Percentiles rank a stretch among this genome's conserved stretches.
These are phyloP conservation scores for Ammodytes marinus DNA, from an alignment of 2,113 vertebrate species.

Conservation along the genomic window DNA sequence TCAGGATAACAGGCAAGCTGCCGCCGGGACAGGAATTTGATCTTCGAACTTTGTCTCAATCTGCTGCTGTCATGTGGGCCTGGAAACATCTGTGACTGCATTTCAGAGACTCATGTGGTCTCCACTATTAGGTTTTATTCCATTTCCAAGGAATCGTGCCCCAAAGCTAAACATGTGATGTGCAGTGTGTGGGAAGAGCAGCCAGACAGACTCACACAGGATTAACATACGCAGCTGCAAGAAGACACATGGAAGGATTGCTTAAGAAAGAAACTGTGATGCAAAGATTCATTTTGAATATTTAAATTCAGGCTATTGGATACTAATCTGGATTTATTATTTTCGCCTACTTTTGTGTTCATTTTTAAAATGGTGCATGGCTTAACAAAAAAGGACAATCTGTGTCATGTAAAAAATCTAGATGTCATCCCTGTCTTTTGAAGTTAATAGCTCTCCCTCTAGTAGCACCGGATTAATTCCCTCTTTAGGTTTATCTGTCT, in stretches of 20 bases:
- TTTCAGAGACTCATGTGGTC: constrained; percentile 23
- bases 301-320: not conserved
- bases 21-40: constrained; percentile 57
- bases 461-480: constrained; percentile 13
- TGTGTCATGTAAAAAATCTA: constrained; percentile 1
- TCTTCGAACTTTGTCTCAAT: constrained; percentile 48
- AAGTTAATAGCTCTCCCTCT: constrained; percentile 2
- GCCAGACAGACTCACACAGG: constrained; percentile 25
- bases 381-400: not conserved
- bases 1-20: constrained; percentile 58
- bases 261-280: constrained; percentile 28
- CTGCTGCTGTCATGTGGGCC: constrained; percentile 26
- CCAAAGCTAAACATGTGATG: constrained; percentile 54
- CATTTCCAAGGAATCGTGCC: constrained; percentile 19
- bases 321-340: constrained; percentile 28
- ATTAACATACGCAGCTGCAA: constrained; percentile 45
- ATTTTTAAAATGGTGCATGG: not conserved
- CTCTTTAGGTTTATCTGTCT: constrained; percentile 25
- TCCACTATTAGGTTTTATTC: constrained; percentile 10
- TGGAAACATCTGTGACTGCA: constrained; percentile 42
- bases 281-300: constrained; percentile 9
- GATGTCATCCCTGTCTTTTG: constrained; percentile 14
- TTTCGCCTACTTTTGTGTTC: not conserved
- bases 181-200: constrained; percentile 38
- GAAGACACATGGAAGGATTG: constrained; percentile 18